These are phyloP conservation scores for Euura saliciscinereae DNA, from an alignment of 1,140 invertebrate genomes.

Conservation along the genomic window DNA sequence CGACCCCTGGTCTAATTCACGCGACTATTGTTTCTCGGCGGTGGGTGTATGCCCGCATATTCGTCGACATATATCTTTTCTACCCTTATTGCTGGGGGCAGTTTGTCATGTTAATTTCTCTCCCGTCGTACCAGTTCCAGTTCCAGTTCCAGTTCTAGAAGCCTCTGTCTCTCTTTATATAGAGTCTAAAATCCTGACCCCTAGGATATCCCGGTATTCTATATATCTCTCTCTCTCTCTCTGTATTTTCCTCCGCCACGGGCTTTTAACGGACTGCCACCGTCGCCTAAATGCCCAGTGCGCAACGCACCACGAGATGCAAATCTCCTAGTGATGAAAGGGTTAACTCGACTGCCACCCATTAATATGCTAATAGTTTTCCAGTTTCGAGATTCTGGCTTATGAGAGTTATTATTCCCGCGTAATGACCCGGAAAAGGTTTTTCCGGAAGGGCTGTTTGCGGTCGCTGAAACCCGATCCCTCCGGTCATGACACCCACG, in stretches of 20 bases:
- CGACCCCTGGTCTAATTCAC: not conserved
- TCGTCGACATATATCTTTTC: conserved; percentile 56
- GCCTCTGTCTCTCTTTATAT: conserved; percentile 14
- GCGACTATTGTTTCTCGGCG: conserved; percentile 53
- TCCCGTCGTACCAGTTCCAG: conserved; percentile 23
- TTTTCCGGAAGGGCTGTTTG: conserved; percentile 58
- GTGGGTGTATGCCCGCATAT: conserved; percentile 54
- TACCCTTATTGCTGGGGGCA: conserved; percentile 61
- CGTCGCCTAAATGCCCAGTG: not conserved
- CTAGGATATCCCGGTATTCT: not conserved
- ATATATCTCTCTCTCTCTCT: conserved; percentile 6
- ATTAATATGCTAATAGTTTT: conserved; percentile 64
- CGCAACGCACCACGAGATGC: conserved; percentile 41
- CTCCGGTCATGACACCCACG: too few species aligned
- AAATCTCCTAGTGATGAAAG: conserved; percentile 61
- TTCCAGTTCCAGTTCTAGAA: conserved; percentile 17
- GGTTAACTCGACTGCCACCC: conserved; percentile 61
- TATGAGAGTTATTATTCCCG: conserved; percentile 58
- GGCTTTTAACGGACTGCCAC: conserved; percentile 1
- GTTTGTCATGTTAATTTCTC: conserved; percentile 64
- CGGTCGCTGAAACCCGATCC: conserved; percentile 17
- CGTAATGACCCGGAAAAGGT: conserved; percentile 61
- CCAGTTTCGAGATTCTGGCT: conserved; percentile 59
- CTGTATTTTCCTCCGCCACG: conserved; percentile 12
- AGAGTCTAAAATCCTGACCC: conserved; percentile 25